Evolutionary conservation across 2,888 invertebrate species (phyloP), one percentile per base, ranked within the genome.

Genomic region (Rugalucina vietnamica): DNA sequence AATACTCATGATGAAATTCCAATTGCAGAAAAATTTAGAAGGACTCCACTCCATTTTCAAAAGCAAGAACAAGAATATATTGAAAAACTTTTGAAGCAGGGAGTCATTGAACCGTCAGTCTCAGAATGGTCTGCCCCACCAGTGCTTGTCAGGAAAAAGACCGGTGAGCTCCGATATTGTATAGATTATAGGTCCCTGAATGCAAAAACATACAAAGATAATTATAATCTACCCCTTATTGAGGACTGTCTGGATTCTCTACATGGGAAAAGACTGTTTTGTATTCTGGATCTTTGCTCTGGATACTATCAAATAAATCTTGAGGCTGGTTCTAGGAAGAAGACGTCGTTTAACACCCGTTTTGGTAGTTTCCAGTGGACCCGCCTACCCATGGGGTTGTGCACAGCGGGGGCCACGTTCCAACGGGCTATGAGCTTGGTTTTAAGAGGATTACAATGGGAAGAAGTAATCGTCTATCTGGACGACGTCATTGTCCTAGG

Each of bases 311-410:
- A 72, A 65, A 71, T 84, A 21, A 24, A 27, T 18, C 60, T 88
- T 12, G 57, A 34, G 5, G 49, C 71, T 2, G 50, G 65, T 1
- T 78, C 84, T n/a, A 34, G 54, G n/a, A 49, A 65, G 24, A 89
- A 86, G 37, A 84, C 88, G 10, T 82, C 89, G 14, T 82, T 89
- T 36, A 81, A 36, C 18, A 87, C 88, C 14, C 70, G 76, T 14
- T 79, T 54, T 69, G 86, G 86, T 12, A 49, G 82, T n/a, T 86
- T 79, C 72, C 78, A 89, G 75, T 82, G 49, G 72, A 39, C 54
- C 18, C 24, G 81, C 27, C 32, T 88, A 69, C 81, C 81, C 8
- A 81, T 88, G 65, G 85, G 88, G 1, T 49, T 89, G 14, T 71
- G 81, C 36, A 84, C 80, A 71, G 85, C 79, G 0, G 86, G 86